Evolutionary conservation across 2,797 vertebrate species (phyloP), one percentile per base, ranked within the genome.

Genomic region (Enteromius afrohamiltoni): DNA sequence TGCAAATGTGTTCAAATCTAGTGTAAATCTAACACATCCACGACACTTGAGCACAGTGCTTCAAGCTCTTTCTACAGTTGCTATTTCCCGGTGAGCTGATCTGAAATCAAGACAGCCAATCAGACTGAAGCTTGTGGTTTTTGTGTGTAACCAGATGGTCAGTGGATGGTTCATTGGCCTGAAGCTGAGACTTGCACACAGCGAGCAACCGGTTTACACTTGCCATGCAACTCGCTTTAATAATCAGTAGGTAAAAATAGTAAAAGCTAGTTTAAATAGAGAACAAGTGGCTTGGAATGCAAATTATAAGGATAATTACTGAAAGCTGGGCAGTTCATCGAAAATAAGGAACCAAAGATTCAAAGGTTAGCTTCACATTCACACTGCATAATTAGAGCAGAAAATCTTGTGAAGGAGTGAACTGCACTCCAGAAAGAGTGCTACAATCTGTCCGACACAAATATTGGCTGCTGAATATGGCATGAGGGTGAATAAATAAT

Each of bases 351-450:
- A 83, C 31, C 10, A 34, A 53, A 85, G 21, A 58, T 51, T 51
- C 71, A 78, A 74, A 83, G 64, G 51, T 64, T 53, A 71, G 65
- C 80, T 70, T 83, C 71, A 80, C 79, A 84, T 85, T 74, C 70
- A 73, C 79, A 47, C 71, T 85, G 65, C 84, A 83, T 85, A 88
- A 88, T 85, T 88, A 88, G 45, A 79, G 19, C 70, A 69, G 49
- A 14, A 17, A 62, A 60, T 62, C 79, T 47, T 21, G 42, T 37
- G 69, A 60, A 73, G 69, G 42, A 60, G 29, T 49, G 69, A 73
- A 80, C 23, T 71, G 53, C 67, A 69, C 51, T 60, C 42, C 26
- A 71, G 67, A 80, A 80, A 47, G 17, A 60, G 79, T 1, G 7
- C 23, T 29, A 80, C 78, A 80, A 58, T 80, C 78, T 80, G 78